phyloP scores from a whole-genome alignment of 2,113 vertebrate species.

The Podarcis muralis region DNA sequence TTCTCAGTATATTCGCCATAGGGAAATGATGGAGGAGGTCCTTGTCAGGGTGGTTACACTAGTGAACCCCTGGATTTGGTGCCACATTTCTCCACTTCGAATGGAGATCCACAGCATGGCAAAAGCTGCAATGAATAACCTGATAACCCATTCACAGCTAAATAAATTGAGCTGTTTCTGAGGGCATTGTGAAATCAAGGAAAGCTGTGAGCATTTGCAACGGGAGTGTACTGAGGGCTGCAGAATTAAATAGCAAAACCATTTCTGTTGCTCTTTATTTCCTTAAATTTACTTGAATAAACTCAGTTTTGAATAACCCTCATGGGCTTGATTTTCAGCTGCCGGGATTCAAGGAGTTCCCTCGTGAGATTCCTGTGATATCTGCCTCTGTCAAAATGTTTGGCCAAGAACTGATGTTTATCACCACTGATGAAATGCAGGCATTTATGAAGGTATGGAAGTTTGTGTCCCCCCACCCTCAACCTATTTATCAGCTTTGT shows the following conservation, averaged over 20 bases:
- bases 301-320: neutral
- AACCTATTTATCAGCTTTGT: neutral
- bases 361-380: rapidly evolving
- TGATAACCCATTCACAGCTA: neutral
- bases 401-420: rapidly evolving
- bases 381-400: rapidly evolving
- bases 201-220: neutral
- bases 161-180: neutral
- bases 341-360: neutral
- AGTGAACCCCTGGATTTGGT: neutral
- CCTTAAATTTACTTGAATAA: neutral
- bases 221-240: neutral
- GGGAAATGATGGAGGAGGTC: neutral
- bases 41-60: neutral
- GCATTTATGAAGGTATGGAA: neutral
- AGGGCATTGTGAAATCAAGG: neutral
- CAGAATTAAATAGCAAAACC: neutral
- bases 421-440: rapidly evolving
- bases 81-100: neutral
- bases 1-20: neutral
- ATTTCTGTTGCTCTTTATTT: neutral
- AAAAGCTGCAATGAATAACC: neutral
- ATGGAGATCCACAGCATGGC: neutral
- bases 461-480: neutral
- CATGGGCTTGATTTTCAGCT: conserved; percentile 10